Percentiles rank a stretch among this genome's conserved stretches.
These are phyloP conservation scores for Cotesia congregata DNA, from an alignment of 2,888 invertebrate genomes.

Conservation along the genomic window DNA sequence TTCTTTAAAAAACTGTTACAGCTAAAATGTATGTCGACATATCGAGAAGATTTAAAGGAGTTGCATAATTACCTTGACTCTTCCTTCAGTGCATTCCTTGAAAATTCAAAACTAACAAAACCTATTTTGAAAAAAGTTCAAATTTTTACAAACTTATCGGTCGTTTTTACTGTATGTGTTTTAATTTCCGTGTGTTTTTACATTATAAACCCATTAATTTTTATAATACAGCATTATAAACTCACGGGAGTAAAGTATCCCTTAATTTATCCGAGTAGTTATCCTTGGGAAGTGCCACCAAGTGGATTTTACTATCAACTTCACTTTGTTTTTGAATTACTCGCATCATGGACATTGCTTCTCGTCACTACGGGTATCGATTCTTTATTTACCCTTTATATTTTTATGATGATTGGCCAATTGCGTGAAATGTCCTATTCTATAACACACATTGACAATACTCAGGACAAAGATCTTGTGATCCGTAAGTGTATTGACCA, in stretches of 20 bases:
- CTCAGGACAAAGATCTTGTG: conserved; percentile 36
- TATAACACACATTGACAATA: conserved; percentile 37
- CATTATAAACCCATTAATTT: conserved; percentile 39
- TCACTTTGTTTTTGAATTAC: conserved; percentile 46
- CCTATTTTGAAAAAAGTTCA: conserved; percentile 7
- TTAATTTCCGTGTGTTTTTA: conserved; percentile 16
- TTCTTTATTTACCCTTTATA: conserved; percentile 52
- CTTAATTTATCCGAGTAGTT: conserved; percentile 44
- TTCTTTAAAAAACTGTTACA: background rate
- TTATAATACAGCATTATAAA: conserved; percentile 39
- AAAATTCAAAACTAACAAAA: background rate
- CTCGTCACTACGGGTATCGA: conserved; percentile 50
- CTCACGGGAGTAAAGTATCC: conserved; percentile 39
- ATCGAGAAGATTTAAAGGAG: conserved; percentile 25
- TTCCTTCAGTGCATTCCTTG: conserved; percentile 1
- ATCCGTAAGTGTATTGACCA: conserved; percentile 45
- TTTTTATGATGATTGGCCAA: conserved; percentile 54
- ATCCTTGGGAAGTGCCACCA: conserved; percentile 48
- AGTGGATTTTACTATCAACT: conserved; percentile 45
- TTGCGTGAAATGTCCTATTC: conserved; percentile 47
- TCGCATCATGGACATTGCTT: conserved; percentile 30
- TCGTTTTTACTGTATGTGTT: background rate
- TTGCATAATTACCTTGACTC: conserved; percentile 35
- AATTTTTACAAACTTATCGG: conserved; percentile 5
- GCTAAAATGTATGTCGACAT: conserved; percentile 33